Evolutionary conservation across 1,140 invertebrate genomes (phyloP).

Genomic region (Agraylea sexmaculata): DNA sequence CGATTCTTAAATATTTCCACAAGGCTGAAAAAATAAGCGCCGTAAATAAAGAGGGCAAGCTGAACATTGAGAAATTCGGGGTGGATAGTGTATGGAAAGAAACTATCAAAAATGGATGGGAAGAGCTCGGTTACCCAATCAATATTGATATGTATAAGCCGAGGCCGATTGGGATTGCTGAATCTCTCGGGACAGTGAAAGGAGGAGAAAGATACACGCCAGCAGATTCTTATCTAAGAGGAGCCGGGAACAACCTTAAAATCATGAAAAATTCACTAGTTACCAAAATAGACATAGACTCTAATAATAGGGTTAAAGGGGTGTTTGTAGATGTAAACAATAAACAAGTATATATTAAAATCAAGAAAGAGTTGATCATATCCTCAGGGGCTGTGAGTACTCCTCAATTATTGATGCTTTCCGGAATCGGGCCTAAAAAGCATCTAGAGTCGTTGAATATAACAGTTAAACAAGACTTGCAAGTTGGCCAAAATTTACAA

Average conservation of each 20-base stretch:
- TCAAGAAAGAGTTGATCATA: conserved; percentile 41
- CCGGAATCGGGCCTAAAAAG: conserved; percentile 34
- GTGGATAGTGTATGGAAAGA: conserved; percentile 22
- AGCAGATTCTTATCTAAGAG: conserved; percentile 45
- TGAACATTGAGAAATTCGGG: conserved; percentile 28
- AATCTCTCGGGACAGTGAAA: conserved; percentile 37
- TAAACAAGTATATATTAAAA: conserved; percentile 24
- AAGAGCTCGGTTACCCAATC: conserved; percentile 34
- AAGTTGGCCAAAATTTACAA: conserved; percentile 61
- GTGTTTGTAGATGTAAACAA: conserved; percentile 27
- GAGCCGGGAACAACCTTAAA: conserved; percentile 52
- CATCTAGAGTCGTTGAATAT: conserved; percentile 35
- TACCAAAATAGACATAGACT: conserved; percentile 33
- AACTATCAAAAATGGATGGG: conserved; percentile 35
- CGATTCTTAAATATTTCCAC: conserved; percentile 50
- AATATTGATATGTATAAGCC: conserved; percentile 37
- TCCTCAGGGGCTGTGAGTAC: conserved; percentile 43
- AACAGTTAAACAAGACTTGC: conserved; percentile 41
- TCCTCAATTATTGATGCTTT: conserved; percentile 39
- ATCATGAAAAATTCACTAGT: conserved; percentile 50
- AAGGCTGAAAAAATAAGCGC: conserved; percentile 30
- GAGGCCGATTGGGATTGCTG: conserved; percentile 39
- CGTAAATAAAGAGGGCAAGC: conserved; percentile 28
- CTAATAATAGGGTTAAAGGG: conserved; percentile 24
- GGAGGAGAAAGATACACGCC: conserved; percentile 49